Base-by-base conservation (phyloP, 1,140 invertebrate species). In the Diploscapter pachys region DNA sequence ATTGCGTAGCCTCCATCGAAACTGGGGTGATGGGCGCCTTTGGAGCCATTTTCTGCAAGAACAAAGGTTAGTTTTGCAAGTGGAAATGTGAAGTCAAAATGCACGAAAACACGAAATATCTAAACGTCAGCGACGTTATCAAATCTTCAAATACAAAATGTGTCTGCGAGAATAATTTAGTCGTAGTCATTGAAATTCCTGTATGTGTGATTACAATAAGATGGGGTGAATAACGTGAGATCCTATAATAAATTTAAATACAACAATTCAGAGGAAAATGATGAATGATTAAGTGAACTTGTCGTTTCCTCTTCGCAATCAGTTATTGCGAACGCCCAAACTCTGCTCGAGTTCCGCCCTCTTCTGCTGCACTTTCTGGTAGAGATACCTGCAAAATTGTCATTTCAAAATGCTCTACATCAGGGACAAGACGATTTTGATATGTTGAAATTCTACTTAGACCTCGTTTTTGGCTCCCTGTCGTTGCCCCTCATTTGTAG, bases 281-380 rank as follows among this genome's bases (percentile, higher is more conserved):
- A 76, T 71, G n/a, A 71, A 49, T 31, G 55, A 71, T 48, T 49
- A 9, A 13, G 50, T 57, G 11, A 56, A 52, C 51, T 72, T 11
- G 5, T 48, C 52, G n/a, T 64, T 31, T 31, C 31, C 31, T 31
- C 31, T 31, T 31, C 31, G 31, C 31, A 66, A 59, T 79, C 72
- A 68, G 55, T 80, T 76, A 56, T 81, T 76, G n/a, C 75, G 68
- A 9, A 80, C 86, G 5, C 85, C 85, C 9, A 94, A 86, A 2
- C 92, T 92, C 83, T 93, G 92, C 83, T 97, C 95, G 71, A 97
- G 85, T 86, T 97, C 95, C 6, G 92, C 92, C 61, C 95, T 88
- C 86, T 94, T 93, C 85, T 96, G 94, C 85, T 97, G 94, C 5
- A 97, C 92, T 84, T 88, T 97, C 13, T 93, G 92, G 86, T 97